phyloP scores from a whole-genome alignment of 2,797 vertebrate species.

The Megaceryle alcyon region DNA sequence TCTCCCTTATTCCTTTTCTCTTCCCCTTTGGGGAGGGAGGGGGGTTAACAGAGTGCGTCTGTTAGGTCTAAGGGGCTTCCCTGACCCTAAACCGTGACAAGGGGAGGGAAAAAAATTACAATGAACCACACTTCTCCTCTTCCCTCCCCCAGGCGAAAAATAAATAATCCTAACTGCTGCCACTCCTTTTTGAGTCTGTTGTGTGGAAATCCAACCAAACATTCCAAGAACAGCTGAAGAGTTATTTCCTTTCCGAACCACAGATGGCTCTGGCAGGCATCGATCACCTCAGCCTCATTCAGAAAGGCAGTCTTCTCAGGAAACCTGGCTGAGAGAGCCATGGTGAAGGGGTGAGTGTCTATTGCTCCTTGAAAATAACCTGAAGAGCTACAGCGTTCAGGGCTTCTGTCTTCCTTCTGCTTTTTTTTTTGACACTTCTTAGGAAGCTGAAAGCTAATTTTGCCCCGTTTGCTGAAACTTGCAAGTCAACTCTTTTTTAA shows the following conservation, averaged over 20 bases:
- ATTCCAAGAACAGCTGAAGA: not conserved
- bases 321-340: not conserved
- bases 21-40: too few species aligned
- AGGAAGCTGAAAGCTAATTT: not conserved
- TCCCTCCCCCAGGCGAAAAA: too few species aligned
- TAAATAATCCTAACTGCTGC: not conserved
- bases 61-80: too few species aligned
- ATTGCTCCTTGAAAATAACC: not conserved
- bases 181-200: not conserved
- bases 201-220: not conserved
- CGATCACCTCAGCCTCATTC: not conserved
- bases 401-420: not conserved
- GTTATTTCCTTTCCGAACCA: not conserved
- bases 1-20: too few species aligned
- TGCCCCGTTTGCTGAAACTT: not conserved
- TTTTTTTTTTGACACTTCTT: not conserved
- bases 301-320: not conserved
- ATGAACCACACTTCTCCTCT: not conserved
- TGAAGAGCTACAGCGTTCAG: not conserved
- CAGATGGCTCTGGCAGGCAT: not conserved
- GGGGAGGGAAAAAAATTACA: not conserved
- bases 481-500: not conserved
- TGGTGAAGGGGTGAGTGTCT: not conserved
- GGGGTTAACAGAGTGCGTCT: too few species aligned
- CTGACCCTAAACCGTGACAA: too few species aligned